Evolutionary conservation across 2,888 invertebrate species (phyloP), one percentile per base, ranked within the genome.

Genomic region (Saturnia pavonia): DNA sequence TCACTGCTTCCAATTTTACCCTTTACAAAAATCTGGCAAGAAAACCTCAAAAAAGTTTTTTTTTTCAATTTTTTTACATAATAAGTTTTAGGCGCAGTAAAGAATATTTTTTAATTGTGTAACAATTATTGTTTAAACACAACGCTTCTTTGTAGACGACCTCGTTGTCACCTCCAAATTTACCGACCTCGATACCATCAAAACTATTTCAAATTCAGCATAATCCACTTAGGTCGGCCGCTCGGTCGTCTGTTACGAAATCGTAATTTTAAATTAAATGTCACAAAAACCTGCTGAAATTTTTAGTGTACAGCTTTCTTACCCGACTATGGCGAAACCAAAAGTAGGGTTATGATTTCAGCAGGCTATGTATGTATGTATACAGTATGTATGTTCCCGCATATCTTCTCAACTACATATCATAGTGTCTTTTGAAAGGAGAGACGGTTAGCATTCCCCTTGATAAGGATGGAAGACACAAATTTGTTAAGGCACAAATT

Each of bases 81-180:
- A 60, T 1, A 60, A 11, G 1, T 12, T 60, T 60, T 60, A 60
- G 14, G 25, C 6, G 27, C 14, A 60, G 7, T 14, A 14, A 14
- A 27, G 25, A 27, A 25, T 25, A 9, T 54, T n/a, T 25, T 12
- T 12, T 12, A 27, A 60, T 60, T 60, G 27, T 11, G 3, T 60
- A 60, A 60, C 27, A 12, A 60, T 60, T 60, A 60, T 60, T 60
- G 27, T 27, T 27, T 12, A 60, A 60, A 60, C 27, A 27, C 25
- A 27, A 60, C 57, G 57, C 57, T 60, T 60, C 57, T 25, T 60
- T 40, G 22, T 40, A n/a, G 48, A 67, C 43, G 65, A 70, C 70
- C 73, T 73, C 34, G 65, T 40, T 40, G 65, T 65, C 65, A 65
- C 65, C 65, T 65, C 34, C 65, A 65, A 65, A 65, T 1, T 65